These are phyloP conservation scores for Notocelia uddmanniana DNA, from an alignment of 2,888 invertebrate species.

Conservation along the genomic window DNA sequence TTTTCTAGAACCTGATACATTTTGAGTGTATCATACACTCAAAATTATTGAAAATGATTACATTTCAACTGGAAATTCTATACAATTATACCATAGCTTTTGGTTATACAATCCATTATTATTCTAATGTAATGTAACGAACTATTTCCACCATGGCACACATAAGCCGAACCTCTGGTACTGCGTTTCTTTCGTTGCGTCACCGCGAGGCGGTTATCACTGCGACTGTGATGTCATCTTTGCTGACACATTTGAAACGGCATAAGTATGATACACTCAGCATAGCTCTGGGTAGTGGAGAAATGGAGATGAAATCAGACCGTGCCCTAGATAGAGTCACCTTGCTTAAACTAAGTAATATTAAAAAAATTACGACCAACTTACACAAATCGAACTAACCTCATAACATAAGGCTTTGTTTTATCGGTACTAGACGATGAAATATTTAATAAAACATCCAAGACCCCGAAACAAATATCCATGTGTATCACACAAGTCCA, in stretches of 20 bases:
- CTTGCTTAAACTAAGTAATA: not conserved
- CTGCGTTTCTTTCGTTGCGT: conserved; percentile 37
- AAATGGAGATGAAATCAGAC: not conserved
- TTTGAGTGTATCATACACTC: not conserved
- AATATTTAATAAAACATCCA: too few relatives aligned
- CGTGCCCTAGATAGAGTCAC: not conserved
- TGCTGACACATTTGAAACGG: conserved; percentile 14
- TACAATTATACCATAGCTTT: not conserved
- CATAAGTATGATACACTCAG: too few relatives aligned
- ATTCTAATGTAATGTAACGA: not conserved
- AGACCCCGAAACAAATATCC: too few relatives aligned
- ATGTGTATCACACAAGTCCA: too few relatives aligned
- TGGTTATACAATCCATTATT: not conserved
- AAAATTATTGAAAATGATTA: not conserved
- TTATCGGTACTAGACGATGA: too few relatives aligned
- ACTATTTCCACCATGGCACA: not conserved
- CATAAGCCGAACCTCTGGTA: not conserved
- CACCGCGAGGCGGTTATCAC: conserved; percentile 24
- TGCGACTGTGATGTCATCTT: conserved; percentile 12
- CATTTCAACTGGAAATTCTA: not conserved
- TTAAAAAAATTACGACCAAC: too few relatives aligned
- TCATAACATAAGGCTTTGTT: too few relatives aligned
- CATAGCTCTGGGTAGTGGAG: too few relatives aligned
- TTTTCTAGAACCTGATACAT: too few relatives aligned
- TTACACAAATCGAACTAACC: too few relatives aligned